A percentile compares a stretch with the other conserved stretches of the same genome.
phyloP scores from a whole-genome alignment of 2,797 vertebrate genomes.

The Pseudochirops corinnae region DNA sequence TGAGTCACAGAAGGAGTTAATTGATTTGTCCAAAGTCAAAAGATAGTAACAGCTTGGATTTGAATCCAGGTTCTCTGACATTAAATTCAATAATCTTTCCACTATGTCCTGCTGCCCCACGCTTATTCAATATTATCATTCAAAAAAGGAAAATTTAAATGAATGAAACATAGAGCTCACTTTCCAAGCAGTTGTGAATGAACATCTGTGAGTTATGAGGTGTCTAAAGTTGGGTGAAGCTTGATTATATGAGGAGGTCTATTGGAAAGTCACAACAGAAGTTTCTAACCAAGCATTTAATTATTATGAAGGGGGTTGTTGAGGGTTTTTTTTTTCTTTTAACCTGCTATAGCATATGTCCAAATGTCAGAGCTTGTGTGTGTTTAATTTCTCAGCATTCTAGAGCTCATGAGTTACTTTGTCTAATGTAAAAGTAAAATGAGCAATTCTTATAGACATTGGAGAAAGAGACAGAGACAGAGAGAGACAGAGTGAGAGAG shows the following conservation, averaged over 20 bases:
- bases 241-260: background rate
- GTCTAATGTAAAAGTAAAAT: background rate
- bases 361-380: background rate
- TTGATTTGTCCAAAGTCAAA: background rate
- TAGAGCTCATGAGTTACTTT: background rate
- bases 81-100: background rate
- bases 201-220: background rate
- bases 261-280: background rate
- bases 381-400: background rate
- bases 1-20: background rate
- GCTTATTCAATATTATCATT: background rate
- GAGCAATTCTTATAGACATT: background rate
- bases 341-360: background rate
- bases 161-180: background rate
- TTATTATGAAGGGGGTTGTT: background rate
- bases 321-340: background rate
- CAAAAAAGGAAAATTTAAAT: background rate
- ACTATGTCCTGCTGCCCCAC: background rate
- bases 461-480: background rate
- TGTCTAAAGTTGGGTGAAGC: background rate
- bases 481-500: no score
- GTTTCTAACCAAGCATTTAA: background rate
- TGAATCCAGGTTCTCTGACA: background rate
- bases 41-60: background rate
- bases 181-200: background rate